These are phyloP conservation scores for Chrysochloris asiatica DNA, from an alignment of 2,113 vertebrate genomes.

Conservation along the genomic window DNA sequence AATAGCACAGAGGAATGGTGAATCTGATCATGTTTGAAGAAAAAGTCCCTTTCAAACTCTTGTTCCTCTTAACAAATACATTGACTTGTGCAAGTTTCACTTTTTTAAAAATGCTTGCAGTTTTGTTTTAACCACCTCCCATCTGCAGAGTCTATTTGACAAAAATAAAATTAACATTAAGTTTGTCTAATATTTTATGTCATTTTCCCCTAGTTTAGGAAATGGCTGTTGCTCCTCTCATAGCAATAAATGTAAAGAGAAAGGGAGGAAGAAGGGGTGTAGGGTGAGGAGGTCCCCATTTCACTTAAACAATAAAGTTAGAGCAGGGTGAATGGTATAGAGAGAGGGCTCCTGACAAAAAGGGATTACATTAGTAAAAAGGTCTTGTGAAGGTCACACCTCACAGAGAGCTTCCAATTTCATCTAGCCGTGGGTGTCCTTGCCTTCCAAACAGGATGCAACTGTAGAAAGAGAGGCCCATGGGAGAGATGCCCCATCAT, in stretches of 20 bases:
- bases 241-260: not conserved
- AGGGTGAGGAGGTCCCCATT: not conserved
- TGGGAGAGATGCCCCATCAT: not conserved
- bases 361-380: not conserved
- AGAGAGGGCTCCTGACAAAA: not conserved
- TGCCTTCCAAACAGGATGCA: not conserved
- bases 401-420: not conserved
- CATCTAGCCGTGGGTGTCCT: not conserved
- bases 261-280: not conserved
- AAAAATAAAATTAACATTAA: slow-evolving; percentile 56
- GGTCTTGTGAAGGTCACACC: not conserved
- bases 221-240: slow-evolving; percentile 14
- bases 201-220: slow-evolving; percentile 13
- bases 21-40: slow-evolving; percentile 57
- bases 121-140: too few species aligned
- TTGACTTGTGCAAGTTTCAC: slow-evolving; percentile 19
- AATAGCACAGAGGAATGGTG: slow-evolving; percentile 49
- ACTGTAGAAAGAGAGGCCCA: not conserved
- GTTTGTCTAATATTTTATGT: slow-evolving; percentile 27
- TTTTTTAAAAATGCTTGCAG: slow-evolving; percentile 1
- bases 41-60: slow-evolving; percentile 54
- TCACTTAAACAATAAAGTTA: slow-evolving; percentile 6
- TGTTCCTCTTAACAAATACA: slow-evolving; percentile 41
- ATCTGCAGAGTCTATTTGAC: not conserved
- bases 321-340: not conserved